Evolutionary conservation across 2,797 vertebrate species (phyloP), one percentile per base, ranked within the genome.

Genomic region (Gallinago nigripennis): DNA sequence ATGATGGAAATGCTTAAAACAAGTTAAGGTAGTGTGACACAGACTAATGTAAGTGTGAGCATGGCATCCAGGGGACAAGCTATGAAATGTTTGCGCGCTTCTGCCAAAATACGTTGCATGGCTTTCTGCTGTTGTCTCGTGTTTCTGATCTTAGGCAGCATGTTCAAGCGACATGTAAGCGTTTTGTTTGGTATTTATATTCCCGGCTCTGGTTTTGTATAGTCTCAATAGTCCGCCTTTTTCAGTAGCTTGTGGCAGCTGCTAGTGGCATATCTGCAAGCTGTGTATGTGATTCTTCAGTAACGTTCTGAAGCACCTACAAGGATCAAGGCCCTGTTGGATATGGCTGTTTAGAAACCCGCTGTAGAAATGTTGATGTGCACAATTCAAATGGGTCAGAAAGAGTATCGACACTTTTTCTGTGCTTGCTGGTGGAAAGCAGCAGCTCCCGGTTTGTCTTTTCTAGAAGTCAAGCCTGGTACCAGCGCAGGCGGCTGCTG

Each of bases 1-100:
- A 98, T 54, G 98, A 98, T 96, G 98, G 98, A 97, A 98, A 98
- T 98, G 98, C 98, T 97, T 98, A 98, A 97, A 95, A 92, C 97
- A 97, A 96, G 93, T 96, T 96, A 96, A 98, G 98, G 97, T 98
- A 98, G 97, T 97, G 39, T 98, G 96, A 96, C 97, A 97, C 94
- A 96, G 95, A 96, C 94, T 95, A 96, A 96, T 94, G 97, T 98
- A 97, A 98, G 98, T 98, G 97, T 97, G 94, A 97, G 98, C 98
- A 98, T 97, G 98, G 97, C 96, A 79, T 90, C 91, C n/a, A 91
- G 86, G 95, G 92, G 82, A 63, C 54, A 69, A 82, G 95, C 95
- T 94, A 80, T 93, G 95, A 93, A 68, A 57, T 91, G 95, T 77
- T 43, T 90, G 95, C 94, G 96, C 8, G 98, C 98, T 98, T 98